Percentiles rank a stretch among this genome's conserved stretches.
These are phyloP conservation scores for Pipistrellus pipistrellus DNA, from an alignment of 2,797 vertebrate genomes.

Conservation along the genomic window DNA sequence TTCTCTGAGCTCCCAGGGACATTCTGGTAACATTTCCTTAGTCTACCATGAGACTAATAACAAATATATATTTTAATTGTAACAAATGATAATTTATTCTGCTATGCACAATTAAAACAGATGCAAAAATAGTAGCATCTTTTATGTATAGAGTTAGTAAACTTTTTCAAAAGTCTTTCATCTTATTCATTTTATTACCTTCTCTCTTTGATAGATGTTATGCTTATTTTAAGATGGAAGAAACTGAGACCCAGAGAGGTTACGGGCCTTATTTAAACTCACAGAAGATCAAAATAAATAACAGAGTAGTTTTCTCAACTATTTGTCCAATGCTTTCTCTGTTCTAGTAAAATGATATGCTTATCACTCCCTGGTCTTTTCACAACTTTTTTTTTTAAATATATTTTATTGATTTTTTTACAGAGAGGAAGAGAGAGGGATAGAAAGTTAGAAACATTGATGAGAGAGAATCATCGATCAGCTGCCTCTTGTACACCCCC, in stretches of 20 bases:
- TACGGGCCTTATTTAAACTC: not conserved
- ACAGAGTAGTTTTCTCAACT: not conserved
- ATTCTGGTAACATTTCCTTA: not conserved
- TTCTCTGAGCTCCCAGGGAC: not conserved
- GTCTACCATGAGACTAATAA: not conserved
- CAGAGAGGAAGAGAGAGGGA: too few species aligned
- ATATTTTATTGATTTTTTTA: too few species aligned
- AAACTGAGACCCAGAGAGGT: not conserved
- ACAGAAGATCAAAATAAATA: constrained; percentile 13
- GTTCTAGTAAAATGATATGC: not conserved
- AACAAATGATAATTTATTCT: not conserved
- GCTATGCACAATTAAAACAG: not conserved
- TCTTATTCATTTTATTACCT: not conserved
- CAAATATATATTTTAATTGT: not conserved
- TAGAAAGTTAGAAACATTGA: too few species aligned
- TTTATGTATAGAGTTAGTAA: not conserved
- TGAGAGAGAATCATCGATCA: too few species aligned
- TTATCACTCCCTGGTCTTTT: not conserved
- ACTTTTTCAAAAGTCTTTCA: not conserved
- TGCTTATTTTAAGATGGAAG: constrained; percentile 38
- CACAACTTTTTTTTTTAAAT: too few species aligned
- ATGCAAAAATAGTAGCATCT: not conserved
- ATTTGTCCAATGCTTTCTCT: not conserved
- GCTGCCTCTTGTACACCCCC: too few species aligned
- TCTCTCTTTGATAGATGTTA: not conserved